Evolutionary conservation across 2,797 vertebrate genomes (phyloP).

Genomic region (Halcyon leucocephala): DNA sequence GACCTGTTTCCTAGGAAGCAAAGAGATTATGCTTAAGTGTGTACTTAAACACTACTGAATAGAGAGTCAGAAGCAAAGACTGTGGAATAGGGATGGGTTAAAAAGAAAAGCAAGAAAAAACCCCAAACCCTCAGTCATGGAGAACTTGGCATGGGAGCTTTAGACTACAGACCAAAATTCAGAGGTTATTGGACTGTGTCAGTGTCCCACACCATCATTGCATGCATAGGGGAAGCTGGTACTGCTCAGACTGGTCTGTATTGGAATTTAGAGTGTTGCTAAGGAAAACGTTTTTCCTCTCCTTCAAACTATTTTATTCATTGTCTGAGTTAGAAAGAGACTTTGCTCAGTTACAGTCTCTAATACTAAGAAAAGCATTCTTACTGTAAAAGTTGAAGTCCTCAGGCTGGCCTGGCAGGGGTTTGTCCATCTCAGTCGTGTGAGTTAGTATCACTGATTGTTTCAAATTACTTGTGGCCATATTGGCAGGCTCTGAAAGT

Average conservation of each 20-base stretch:
- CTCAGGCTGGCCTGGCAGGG: neutral
- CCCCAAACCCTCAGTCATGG: neutral
- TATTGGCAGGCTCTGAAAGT: neutral
- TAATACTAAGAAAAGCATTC: neutral
- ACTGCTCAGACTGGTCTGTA: neutral
- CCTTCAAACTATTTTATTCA: neutral
- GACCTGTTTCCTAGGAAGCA: neutral
- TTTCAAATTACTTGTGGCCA: neutral
- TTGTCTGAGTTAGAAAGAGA: neutral
- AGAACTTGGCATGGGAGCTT: neutral
- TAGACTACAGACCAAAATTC: neutral
- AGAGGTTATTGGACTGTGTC: neutral
- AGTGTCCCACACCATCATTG: neutral
- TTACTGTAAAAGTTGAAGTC: neutral
- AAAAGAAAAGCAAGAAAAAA: neutral
- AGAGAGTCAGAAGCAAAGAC: neutral
- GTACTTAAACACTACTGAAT: neutral
- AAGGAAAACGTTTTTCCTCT: neutral
- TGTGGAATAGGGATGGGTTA: neutral
- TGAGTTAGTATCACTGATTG: neutral
- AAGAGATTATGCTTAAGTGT: neutral
- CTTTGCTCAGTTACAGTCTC: neutral
- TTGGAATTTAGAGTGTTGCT: neutral
- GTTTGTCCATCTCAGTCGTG: neutral
- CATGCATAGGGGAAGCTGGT: neutral